Conservation (phyloP, 2,113 vertebrate genomes). For the Cynoglossus semilaevis region DNA sequence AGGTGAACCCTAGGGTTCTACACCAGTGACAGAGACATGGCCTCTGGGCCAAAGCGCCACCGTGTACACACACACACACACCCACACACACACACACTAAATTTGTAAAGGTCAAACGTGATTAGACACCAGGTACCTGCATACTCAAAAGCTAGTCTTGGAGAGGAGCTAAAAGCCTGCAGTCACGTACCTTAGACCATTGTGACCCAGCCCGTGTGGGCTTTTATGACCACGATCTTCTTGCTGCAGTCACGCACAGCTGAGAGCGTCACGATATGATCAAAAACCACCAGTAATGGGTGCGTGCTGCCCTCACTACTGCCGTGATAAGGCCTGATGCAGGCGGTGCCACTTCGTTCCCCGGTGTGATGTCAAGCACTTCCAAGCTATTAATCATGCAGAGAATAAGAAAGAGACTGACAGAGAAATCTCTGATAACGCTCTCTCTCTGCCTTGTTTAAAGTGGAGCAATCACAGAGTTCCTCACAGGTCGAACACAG, state of each 20-base stretch:
- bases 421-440: not conserved
- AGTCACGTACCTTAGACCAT: constrained; percentile 21
- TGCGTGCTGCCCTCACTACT: constrained; percentile 4
- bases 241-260: not conserved
- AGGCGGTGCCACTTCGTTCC: constrained; percentile 6
- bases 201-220: not conserved
- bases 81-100: not conserved
- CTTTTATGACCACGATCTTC: constrained; percentile 22
- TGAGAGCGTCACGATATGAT: constrained; percentile 9
- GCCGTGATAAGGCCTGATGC: constrained; percentile 10
- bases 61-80: not conserved
- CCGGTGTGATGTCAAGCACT: constrained; percentile 5
- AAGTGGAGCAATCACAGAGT: not conserved
- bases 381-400: constrained; percentile 19
- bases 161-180: constrained; percentile 18
- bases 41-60: constrained; percentile 7
- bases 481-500: not conserved
- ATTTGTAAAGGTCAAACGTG: not conserved
- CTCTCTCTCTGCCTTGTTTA: not conserved
- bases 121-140: not conserved
- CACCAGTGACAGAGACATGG: no score
- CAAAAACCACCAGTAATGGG: not conserved
- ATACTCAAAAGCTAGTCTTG: constrained; percentile 17
- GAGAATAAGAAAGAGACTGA: not conserved
- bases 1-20: no score